Conservation (phyloP, 1,140 invertebrate species). For the Diprion similis region DNA sequence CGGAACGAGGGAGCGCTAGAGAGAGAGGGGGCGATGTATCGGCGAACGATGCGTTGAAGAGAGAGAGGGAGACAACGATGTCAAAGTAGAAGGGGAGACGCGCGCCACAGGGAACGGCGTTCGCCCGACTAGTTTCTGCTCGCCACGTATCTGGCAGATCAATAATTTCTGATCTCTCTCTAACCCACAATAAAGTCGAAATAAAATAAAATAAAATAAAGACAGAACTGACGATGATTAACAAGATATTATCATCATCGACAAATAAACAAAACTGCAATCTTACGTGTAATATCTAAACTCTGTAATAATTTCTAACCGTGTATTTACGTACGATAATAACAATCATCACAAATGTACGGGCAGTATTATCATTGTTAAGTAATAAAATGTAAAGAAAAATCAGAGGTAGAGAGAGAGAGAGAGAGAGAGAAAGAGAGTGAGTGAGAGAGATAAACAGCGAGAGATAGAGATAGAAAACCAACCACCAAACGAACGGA, state of each 20-base stretch:
- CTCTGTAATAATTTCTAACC: not conserved
- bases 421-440: no score
- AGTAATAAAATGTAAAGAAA: no score
- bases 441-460: no score
- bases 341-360: not conserved
- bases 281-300: not conserved
- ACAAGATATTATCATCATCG: not conserved
- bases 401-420: no score
- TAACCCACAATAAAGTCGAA: not conserved
- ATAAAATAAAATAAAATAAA: constrained; percentile 10
- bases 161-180: constrained; percentile 50
- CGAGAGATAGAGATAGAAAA: no score
- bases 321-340: not conserved
- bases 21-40: constrained; percentile 2
- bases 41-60: not conserved
- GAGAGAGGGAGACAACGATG: constrained; percentile 22
- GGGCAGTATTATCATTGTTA: no score
- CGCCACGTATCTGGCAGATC: constrained; percentile 43
- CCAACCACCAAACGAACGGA: no score
- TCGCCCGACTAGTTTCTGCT: constrained; percentile 42
- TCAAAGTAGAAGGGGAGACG: constrained; percentile 49
- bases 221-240: not conserved
- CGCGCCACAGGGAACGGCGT: constrained; percentile 53
- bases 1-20: not conserved
- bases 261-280: not conserved